Percentiles rank a stretch among this genome's conserved stretches.
Evolutionary conservation across 2,797 vertebrate genomes (phyloP).

Genomic region (Menidia menidia): DNA sequence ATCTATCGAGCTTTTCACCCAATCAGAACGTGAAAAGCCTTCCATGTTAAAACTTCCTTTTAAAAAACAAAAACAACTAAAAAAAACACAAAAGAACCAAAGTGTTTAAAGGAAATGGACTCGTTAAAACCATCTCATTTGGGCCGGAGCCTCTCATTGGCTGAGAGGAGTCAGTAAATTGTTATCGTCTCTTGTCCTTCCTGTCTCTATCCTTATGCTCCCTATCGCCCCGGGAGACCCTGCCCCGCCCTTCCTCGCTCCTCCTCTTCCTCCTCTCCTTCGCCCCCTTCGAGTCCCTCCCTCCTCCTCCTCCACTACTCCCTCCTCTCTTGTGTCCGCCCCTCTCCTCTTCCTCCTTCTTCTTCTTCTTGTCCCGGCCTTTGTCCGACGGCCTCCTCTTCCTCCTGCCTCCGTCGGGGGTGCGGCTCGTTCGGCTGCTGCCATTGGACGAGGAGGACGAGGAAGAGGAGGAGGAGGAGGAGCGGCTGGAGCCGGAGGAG

Average conservation of each 20-base stretch:
- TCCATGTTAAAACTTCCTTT: conserved; percentile 10
- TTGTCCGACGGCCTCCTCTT: conserved; percentile 87
- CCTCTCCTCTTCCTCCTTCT: conserved; percentile 84
- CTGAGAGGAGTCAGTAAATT: conserved; percentile 1
- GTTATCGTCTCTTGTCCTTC: conserved; percentile 95
- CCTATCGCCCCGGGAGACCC: conserved; percentile 91
- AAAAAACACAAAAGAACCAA: neutral
- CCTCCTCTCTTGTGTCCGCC: conserved; percentile 87
- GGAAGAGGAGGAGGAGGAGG: conserved; percentile 88
- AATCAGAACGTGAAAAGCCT: neutral
- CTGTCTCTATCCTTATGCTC: conserved; percentile 96
- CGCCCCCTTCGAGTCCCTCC: conserved; percentile 89
- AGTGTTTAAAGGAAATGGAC: conserved; percentile 1
- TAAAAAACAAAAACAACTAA: neutral
- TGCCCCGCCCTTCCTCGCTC: conserved; percentile 86
- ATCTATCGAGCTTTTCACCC: neutral
- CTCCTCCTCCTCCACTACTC: conserved; percentile 82
- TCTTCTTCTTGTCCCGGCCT: conserved; percentile 81
- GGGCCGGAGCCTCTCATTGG: conserved; percentile 4
- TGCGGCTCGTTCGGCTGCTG: conserved; percentile 83
- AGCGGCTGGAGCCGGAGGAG: conserved; percentile 89
- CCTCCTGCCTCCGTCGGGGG: conserved; percentile 87
- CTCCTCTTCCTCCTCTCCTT: conserved; percentile 86
- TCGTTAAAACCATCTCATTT: conserved; percentile 1
- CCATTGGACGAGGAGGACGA: conserved; percentile 89